Evolutionary conservation across 2,888 invertebrate species (phyloP).

Genomic region (Morpho achilles): DNA sequence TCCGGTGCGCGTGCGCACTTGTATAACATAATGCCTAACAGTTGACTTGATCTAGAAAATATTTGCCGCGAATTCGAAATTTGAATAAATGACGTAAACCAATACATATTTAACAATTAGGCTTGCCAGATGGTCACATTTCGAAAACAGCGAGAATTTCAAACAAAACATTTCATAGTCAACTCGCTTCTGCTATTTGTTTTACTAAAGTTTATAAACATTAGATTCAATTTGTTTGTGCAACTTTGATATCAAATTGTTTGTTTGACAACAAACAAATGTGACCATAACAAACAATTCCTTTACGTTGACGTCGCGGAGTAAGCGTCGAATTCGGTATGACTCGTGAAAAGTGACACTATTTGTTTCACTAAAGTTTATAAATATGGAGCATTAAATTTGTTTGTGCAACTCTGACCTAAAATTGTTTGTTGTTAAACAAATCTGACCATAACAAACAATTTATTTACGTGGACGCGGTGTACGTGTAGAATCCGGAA

Average conservation of each 20-base stretch:
- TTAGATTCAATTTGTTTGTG: not conserved
- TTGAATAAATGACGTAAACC: conserved; percentile 19
- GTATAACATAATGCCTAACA: conserved; percentile 28
- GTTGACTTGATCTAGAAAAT: conserved; percentile 16
- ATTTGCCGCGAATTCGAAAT: conserved; percentile 7
- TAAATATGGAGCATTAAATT: too few species aligned
- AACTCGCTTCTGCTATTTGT: too few species aligned
- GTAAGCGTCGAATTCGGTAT: too few species aligned
- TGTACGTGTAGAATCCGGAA: too few species aligned
- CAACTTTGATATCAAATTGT: conserved; percentile 2
- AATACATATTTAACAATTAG: conserved; percentile 9
- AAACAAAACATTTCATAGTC: too few species aligned
- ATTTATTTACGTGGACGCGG: too few species aligned
- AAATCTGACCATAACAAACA: not conserved
- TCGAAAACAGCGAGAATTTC: not conserved
- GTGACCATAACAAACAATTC: too few species aligned
- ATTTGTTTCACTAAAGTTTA: too few species aligned
- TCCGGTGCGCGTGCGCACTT: conserved; percentile 40
- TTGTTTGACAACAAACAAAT: conserved; percentile 17
- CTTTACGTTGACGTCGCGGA: too few species aligned
- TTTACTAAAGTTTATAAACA: too few species aligned
- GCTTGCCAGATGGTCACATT: conserved; percentile 12
- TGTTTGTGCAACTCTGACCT: not conserved
- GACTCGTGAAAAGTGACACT: too few species aligned
- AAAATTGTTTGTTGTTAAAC: conserved; percentile 12